These are phyloP conservation scores for Autographa gamma DNA, from an alignment of 2,888 invertebrate species.

Conservation along the genomic window DNA sequence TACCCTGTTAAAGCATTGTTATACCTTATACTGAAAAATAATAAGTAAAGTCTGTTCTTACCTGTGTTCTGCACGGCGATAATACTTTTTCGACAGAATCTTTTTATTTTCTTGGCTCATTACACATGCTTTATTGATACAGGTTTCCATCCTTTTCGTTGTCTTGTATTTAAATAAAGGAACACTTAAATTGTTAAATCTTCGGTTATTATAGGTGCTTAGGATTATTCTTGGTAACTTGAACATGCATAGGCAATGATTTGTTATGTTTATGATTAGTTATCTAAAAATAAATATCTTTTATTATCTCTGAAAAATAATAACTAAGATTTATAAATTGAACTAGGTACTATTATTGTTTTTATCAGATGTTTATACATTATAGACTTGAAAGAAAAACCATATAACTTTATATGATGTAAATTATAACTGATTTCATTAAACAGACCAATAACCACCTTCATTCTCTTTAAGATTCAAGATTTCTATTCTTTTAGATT, in stretches of 20 bases:
- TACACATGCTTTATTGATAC: conserved; percentile 69
- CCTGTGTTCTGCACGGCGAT: conserved; percentile 83
- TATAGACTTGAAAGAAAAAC: background rate
- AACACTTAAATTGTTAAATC: conserved; percentile 48
- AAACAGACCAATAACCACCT: too few species aligned
- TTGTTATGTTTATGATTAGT: background rate
- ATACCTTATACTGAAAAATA: background rate
- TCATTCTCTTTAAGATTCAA: too few species aligned
- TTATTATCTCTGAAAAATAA: background rate
- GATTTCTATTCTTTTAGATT: too few species aligned
- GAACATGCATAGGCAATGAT: conserved; percentile 42
- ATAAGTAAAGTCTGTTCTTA: conserved; percentile 60
- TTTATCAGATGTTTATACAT: background rate
- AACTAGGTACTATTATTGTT: background rate
- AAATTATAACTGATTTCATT: too few species aligned
- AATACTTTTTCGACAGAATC: conserved; percentile 77
- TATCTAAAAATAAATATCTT: conserved; percentile 28
- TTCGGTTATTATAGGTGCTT: conserved; percentile 25
- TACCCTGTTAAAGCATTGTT: too few species aligned
- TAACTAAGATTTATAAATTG: background rate
- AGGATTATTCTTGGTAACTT: conserved; percentile 19
- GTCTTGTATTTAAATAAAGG: conserved; percentile 39
- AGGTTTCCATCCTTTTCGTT: conserved; percentile 61
- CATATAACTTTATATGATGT: background rate
- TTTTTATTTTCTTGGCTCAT: conserved; percentile 60